Conservation (phyloP, 2,888 invertebrate species). For the Volucella inflata region DNA sequence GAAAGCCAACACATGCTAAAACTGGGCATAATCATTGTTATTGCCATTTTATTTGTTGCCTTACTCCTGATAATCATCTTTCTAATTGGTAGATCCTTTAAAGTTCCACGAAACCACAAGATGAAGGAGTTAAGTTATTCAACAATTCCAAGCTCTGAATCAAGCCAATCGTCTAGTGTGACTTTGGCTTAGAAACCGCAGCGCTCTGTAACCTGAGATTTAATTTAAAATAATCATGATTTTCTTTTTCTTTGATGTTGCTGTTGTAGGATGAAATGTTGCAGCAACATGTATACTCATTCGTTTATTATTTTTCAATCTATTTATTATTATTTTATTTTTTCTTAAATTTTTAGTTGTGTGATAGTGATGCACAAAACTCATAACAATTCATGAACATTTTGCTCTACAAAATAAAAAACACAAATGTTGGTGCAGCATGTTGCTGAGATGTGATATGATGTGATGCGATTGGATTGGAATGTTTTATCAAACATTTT, state of each 20-base stretch:
- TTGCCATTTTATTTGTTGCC: constrained; percentile 53
- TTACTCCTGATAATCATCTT: constrained; percentile 67
- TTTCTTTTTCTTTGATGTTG: constrained; percentile 10
- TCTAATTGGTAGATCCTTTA: constrained; percentile 50
- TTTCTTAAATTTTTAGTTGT: constrained; percentile 20
- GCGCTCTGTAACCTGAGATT: constrained; percentile 65
- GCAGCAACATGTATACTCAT: constrained; percentile 40
- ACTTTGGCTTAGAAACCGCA: constrained; percentile 57
- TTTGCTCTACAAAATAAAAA: constrained; percentile 23
- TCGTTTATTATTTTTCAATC: constrained; percentile 11
- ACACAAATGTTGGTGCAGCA: constrained; percentile 28
- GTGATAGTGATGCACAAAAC: not conserved
- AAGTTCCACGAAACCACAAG: constrained; percentile 53
- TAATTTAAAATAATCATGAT: constrained; percentile 28
- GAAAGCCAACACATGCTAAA: constrained; percentile 61
- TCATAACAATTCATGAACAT: not conserved
- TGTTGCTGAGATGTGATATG: not conserved
- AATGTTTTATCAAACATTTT: too few species aligned
- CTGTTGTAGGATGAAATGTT: constrained; percentile 9
- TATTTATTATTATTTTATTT: constrained; percentile 26
- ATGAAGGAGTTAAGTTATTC: constrained; percentile 77
- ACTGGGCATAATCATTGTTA: constrained; percentile 72
- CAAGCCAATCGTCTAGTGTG: constrained; percentile 76
- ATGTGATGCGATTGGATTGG: not conserved
- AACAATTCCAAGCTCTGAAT: constrained; percentile 80